A percentile compares a stretch with the other conserved stretches of the same genome.
Evolutionary conservation across 2,888 invertebrate genomes (phyloP).

Genomic region (Mesodorylaimus sp.): DNA sequence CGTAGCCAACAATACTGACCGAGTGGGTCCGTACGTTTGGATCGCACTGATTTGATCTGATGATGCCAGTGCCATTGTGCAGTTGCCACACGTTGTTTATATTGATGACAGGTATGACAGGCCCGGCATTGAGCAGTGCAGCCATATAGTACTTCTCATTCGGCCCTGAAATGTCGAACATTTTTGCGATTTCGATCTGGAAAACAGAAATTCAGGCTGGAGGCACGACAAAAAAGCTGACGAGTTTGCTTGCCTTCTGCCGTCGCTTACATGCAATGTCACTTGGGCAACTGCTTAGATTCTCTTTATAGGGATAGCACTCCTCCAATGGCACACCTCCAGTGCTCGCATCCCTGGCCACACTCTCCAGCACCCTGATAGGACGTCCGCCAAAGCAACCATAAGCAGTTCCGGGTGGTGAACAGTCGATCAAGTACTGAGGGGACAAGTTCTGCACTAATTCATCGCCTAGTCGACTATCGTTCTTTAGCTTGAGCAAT

Average conservation of each 20-base stretch:
- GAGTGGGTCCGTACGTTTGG: background rate
- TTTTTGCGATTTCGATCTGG: too few species aligned
- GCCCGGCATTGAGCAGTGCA: background rate
- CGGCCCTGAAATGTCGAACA: too few species aligned
- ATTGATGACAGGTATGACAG: background rate
- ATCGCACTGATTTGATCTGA: background rate
- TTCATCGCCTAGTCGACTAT: too few species aligned
- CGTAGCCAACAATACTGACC: constrained; percentile 1
- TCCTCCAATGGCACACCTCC: background rate
- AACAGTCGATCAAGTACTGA: background rate
- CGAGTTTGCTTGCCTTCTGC: too few species aligned
- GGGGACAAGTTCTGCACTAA: background rate
- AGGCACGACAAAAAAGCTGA: too few species aligned
- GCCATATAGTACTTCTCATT: background rate
- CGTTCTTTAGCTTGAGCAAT: background rate
- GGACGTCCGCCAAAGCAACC: background rate
- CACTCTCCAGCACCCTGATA: background rate
- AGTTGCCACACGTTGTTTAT: background rate
- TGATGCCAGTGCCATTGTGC: background rate
- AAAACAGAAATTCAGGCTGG: too few species aligned
- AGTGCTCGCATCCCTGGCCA: background rate
- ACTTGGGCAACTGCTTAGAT: background rate
- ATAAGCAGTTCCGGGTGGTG: background rate
- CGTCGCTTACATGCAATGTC: too few species aligned
- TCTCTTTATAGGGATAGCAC: background rate